phyloP scores from a whole-genome alignment of 2,888 invertebrate species.

The Ennomos erosarius region DNA sequence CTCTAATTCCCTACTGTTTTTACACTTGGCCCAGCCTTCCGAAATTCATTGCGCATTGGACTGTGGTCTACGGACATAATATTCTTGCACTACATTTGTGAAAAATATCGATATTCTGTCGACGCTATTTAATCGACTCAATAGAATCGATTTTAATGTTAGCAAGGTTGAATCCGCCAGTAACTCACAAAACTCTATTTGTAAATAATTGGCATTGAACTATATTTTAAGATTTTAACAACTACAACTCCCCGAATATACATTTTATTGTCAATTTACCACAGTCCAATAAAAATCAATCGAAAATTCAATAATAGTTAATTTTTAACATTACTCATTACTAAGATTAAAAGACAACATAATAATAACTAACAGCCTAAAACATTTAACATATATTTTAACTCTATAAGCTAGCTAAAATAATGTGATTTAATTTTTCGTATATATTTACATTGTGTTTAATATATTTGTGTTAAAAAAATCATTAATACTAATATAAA shows the following conservation, averaged over 20 bases:
- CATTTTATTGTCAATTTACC: slow-evolving; percentile 7
- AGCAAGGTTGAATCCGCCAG: too few relatives aligned
- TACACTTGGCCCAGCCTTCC: slow-evolving; percentile 76
- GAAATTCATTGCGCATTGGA: slow-evolving; percentile 8
- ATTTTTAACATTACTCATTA: slow-evolving; percentile 7
- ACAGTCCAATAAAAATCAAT: slow-evolving; percentile 16
- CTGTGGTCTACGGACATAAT: slow-evolving; percentile 6
- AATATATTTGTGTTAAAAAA: slow-evolving; percentile 42
- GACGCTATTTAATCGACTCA: too few relatives aligned
- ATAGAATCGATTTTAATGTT: too few relatives aligned
- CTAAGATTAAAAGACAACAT: slow-evolving; percentile 27
- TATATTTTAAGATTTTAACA: too few relatives aligned
- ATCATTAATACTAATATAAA: slow-evolving; percentile 71
- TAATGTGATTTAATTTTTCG: slow-evolving; percentile 28
- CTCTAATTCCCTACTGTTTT: slow-evolving; percentile 36
- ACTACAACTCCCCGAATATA: too few relatives aligned
- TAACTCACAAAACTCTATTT: too few relatives aligned
- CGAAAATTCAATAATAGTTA: slow-evolving; percentile 6
- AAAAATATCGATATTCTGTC: too few relatives aligned
- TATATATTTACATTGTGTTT: slow-evolving; percentile 65
- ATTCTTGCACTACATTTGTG: too few relatives aligned
- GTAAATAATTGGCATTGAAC: too few relatives aligned
- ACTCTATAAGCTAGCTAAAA: slow-evolving; percentile 31
- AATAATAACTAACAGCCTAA: slow-evolving; percentile 20
- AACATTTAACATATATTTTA: slow-evolving; percentile 25